Percentiles rank a stretch among this genome's conserved stretches.
These are phyloP conservation scores for Caretta caretta DNA, from an alignment of 2,113 vertebrate genomes.

Conservation along the genomic window DNA sequence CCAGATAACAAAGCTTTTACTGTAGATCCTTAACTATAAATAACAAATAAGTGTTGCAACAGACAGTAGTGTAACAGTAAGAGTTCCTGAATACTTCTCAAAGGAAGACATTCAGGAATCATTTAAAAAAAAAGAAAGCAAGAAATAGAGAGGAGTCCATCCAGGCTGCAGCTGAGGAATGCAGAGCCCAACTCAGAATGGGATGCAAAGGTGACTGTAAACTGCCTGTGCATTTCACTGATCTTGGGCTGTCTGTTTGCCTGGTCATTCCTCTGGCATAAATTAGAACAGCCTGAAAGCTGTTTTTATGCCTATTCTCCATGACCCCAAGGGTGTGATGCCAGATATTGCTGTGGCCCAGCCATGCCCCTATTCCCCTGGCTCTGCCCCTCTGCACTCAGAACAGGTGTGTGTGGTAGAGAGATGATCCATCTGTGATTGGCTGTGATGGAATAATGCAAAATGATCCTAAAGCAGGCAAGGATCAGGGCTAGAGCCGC, in stretches of 20 bases:
- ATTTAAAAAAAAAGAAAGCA: not conserved
- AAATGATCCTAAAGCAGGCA: not conserved
- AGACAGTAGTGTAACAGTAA: not conserved
- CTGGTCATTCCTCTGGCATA: not conserved
- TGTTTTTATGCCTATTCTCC: not conserved
- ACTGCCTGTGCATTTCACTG: not conserved
- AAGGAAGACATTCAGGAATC: not conserved
- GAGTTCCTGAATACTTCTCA: not conserved
- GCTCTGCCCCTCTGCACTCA: not conserved
- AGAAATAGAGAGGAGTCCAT: not conserved
- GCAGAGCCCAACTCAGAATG: not conserved
- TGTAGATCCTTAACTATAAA: not conserved
- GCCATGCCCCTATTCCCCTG: not conserved
- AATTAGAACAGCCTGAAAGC: not conserved
- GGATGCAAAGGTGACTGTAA: not conserved
- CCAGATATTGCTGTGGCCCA: fast-evolving
- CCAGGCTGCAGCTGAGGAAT: not conserved
- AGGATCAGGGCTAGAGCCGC: fast-evolving
- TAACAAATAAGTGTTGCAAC: not conserved
- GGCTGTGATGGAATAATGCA: not conserved
- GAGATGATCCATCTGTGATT: not conserved
- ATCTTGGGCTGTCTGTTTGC: not conserved
- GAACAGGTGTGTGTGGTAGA: not conserved
- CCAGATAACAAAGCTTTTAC: no score
- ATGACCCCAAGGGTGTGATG: not conserved